These are phyloP conservation scores for Octopus bimaculoides DNA, from an alignment of 1,140 invertebrate genomes.

Conservation along the genomic window DNA sequence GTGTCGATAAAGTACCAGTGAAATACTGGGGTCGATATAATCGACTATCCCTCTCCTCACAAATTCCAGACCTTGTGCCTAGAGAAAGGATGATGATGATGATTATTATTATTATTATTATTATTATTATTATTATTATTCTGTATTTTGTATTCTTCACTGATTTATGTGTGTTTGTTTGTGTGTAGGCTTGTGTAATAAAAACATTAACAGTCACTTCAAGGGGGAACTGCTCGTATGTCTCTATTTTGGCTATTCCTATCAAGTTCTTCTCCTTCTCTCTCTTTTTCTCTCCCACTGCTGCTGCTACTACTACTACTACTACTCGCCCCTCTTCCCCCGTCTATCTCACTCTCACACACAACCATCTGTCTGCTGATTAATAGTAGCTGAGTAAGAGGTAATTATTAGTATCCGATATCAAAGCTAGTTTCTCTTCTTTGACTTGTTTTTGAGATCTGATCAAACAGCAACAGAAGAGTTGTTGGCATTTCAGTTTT, in stretches of 20 bases:
- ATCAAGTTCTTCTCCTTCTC: background rate
- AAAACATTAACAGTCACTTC: background rate
- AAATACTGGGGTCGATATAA: too few species aligned
- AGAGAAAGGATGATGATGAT: too few species aligned
- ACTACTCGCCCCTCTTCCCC: background rate
- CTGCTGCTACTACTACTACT: background rate
- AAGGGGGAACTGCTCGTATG: background rate
- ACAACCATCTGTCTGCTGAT: slow-evolving; percentile 11
- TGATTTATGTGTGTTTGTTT: background rate
- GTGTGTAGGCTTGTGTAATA: background rate
- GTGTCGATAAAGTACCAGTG: too few species aligned
- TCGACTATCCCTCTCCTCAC: too few species aligned
- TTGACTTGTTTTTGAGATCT: slow-evolving; percentile 6
- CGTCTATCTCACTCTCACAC: background rate
- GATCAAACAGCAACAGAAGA: slow-evolving; percentile 8
- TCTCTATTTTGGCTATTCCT: background rate
- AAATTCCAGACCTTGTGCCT: too few species aligned
- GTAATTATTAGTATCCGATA: slow-evolving; percentile 14
- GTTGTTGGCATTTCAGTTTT: too few species aligned
- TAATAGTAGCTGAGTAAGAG: slow-evolving; percentile 7
- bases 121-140: too few species aligned
- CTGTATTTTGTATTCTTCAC: background rate
- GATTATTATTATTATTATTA: too few species aligned
- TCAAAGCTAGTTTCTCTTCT: slow-evolving; percentile 6
- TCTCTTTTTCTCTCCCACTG: background rate